Conservation (phyloP, 2,888 invertebrate species). For the Hirtodrosophila confusa region DNA sequence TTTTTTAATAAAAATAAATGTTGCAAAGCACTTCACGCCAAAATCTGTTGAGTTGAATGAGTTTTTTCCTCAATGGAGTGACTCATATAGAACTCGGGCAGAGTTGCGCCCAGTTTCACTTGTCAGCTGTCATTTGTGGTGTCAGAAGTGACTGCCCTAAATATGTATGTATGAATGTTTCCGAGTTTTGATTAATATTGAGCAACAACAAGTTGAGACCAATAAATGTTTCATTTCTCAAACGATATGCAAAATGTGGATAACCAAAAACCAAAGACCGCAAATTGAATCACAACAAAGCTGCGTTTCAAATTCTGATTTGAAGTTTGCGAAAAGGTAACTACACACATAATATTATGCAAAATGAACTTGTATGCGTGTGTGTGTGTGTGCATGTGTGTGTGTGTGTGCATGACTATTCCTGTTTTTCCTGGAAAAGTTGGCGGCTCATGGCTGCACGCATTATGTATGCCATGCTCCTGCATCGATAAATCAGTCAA, state of each 20-base stretch:
- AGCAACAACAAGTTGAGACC: slow-evolving; percentile 15
- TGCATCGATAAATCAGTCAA: slow-evolving; percentile 80
- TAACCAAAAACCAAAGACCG: slow-evolving; percentile 16
- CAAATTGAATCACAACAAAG: slow-evolving; percentile 46
- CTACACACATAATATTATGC: slow-evolving; percentile 52
- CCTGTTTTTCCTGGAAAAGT: slow-evolving; percentile 75
- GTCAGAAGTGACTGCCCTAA: slow-evolving; percentile 38
- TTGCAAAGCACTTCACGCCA: neutral
- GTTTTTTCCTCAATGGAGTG: slow-evolving; percentile 15
- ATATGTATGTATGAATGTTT: neutral
- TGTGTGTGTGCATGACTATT: slow-evolving; percentile 68
- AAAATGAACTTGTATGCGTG: slow-evolving; percentile 54
- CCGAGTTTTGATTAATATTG: slow-evolving; percentile 15
- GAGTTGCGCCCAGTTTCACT: slow-evolving; percentile 30
- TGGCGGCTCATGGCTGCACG: slow-evolving; percentile 57
- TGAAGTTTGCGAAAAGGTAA: slow-evolving; percentile 40
- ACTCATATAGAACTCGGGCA: slow-evolving; percentile 20
- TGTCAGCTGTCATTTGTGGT: slow-evolving; percentile 56
- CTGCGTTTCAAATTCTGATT: slow-evolving; percentile 21
- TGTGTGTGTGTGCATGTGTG: slow-evolving; percentile 11
- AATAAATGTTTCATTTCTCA: slow-evolving; percentile 20
- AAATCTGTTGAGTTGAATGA: slow-evolving; percentile 2
- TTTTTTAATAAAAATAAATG: no score
- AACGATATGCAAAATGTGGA: neutral
- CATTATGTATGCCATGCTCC: slow-evolving; percentile 79